Evolutionary conservation across 2,113 vertebrate genomes (phyloP), one percentile per base, ranked within the genome.

Genomic region (Aramus guarauna): DNA sequence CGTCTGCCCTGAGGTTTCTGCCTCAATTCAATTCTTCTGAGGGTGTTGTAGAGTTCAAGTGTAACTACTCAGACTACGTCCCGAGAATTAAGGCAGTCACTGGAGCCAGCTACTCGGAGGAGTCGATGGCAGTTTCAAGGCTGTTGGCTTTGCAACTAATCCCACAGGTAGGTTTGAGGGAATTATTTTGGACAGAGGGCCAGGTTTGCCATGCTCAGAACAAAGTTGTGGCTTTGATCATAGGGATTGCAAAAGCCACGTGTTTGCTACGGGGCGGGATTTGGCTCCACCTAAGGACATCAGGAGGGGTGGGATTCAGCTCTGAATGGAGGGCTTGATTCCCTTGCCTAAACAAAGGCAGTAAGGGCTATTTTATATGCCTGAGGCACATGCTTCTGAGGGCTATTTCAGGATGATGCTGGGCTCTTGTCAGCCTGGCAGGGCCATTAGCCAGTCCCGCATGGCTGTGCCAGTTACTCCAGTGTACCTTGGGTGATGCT

Each of bases 71-170:
- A 32, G 91, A 94, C 53, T 94, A 88, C 17, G 62, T 47, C 43
- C 98, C 98, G 0, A 98, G 97, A 77, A 91, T 99, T 45, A 98
- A 98, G 85, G 98, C 98, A 17, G 96, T 99, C 39, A 93, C 97
- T 32, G 99, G 99, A 58, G 96, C 98, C 55, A 92, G 96, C 53
- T 97, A 97, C 91, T 99, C 99, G 0, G 99, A 99, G 96, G 97
- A 97, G n/a, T 98, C 99, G 0, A 99, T 99, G 58, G 98, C 98
- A 17, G 95, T 99, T 66, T 99, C 99, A 77, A 97, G 98, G 92
- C 95, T 98, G 72, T 86, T 99, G 79, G 99, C 98, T 81, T 97
- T 99, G 93, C 96, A 98, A 32, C 97, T 99, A 67, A 99, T 99
- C 73, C 99, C 99, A 81, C 99, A 99, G 97, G 99, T 99, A 95